phyloP scores from a whole-genome alignment of 2,888 invertebrate species.

The Cryptops parisi region DNA sequence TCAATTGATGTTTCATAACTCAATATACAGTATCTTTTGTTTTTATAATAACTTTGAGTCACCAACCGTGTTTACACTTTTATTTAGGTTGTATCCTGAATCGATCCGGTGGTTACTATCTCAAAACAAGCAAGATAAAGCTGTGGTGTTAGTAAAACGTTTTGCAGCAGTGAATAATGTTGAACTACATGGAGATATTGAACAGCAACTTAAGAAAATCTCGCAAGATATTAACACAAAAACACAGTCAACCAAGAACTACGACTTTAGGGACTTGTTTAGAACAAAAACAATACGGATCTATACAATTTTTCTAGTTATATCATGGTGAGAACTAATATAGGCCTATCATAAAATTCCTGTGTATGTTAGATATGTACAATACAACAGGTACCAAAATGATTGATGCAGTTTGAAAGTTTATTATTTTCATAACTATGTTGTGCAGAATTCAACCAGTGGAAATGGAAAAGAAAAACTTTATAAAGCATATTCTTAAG shows the following conservation, averaged over 20 bases:
- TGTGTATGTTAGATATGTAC: too few relatives aligned
- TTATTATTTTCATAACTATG: too few relatives aligned
- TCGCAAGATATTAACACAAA: slow-evolving; percentile 12
- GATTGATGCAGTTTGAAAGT: too few relatives aligned
- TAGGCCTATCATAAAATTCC: background rate
- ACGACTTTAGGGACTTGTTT: slow-evolving; percentile 13
- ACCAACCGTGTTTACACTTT: background rate
- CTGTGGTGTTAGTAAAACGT: slow-evolving; percentile 3
- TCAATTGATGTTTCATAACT: too few relatives aligned
- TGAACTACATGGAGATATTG: background rate
- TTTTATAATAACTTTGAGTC: too few relatives aligned
- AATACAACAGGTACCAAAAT: too few relatives aligned
- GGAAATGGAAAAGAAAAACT: too few relatives aligned
- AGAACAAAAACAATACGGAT: slow-evolving; percentile 7
- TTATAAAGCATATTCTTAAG: too few relatives aligned
- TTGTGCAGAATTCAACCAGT: too few relatives aligned
- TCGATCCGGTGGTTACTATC: slow-evolving; percentile 17
- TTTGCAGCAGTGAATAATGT: slow-evolving; percentile 12
- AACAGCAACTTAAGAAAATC: slow-evolving; percentile 5
- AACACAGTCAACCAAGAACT: background rate
- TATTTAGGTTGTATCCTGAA: slow-evolving; percentile 16
- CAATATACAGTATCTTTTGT: too few relatives aligned
- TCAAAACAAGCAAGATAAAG: slow-evolving; percentile 13
- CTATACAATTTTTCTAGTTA: slow-evolving; percentile 9
- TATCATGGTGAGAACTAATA: slow-evolving; percentile 10